These are phyloP conservation scores for Syngnathus floridae DNA, from an alignment of 2,113 vertebrate genomes.

Conservation along the genomic window DNA sequence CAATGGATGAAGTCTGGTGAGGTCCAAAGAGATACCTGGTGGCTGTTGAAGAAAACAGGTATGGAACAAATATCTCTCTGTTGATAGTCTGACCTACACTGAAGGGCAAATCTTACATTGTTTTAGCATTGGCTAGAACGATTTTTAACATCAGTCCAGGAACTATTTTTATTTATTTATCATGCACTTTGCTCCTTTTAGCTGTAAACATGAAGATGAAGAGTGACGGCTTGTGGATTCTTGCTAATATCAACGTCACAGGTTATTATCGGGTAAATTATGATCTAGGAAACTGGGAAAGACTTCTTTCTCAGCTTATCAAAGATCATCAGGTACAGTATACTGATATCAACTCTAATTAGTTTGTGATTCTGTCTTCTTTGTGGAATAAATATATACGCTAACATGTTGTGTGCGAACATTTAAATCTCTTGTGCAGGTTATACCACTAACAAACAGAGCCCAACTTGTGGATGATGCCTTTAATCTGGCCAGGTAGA, in stretches of 20 bases:
- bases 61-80: background rate
- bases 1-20: constrained; percentile 49
- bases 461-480: constrained; percentile 84
- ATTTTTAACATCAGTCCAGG: no score
- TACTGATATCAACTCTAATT: background rate
- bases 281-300: constrained; percentile 77
- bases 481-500: constrained; percentile 86
- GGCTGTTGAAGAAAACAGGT: constrained; percentile 55
- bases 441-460: constrained; percentile 79
- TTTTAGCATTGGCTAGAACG: no score
- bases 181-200: constrained; percentile 20
- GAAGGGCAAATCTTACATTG: background rate
- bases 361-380: background rate
- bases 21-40: constrained; percentile 45
- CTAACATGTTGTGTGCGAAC: background rate
- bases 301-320: constrained; percentile 65
- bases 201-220: constrained; percentile 22
- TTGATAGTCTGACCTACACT: background rate
- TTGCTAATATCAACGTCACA: constrained; percentile 78
- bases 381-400: background rate
- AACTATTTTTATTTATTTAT: background rate
- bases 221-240: constrained; percentile 59
- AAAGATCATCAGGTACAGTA: constrained; percentile 36
- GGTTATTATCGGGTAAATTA: constrained; percentile 92
- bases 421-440: constrained; percentile 52